phyloP scores from a whole-genome alignment of 1,140 invertebrate species.

The Pantala flavescens region DNA sequence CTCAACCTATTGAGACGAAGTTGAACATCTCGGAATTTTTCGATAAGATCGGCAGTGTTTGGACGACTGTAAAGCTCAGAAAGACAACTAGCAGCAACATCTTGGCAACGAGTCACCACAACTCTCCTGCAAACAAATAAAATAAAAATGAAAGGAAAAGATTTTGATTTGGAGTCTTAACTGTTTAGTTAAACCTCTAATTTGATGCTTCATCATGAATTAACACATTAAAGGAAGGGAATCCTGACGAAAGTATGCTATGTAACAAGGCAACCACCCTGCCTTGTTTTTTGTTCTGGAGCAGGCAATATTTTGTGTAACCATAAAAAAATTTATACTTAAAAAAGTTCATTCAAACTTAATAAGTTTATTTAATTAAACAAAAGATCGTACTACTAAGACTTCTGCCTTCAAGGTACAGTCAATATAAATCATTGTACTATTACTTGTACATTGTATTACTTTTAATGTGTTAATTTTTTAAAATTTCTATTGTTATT shows the following conservation, averaged over 20 bases:
- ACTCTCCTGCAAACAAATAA: constrained; percentile 38
- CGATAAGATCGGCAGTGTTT: constrained; percentile 43
- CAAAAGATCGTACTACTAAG: too few species aligned
- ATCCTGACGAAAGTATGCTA: not conserved
- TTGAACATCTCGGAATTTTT: constrained; percentile 41
- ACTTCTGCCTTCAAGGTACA: too few species aligned
- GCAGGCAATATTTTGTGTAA: too few species aligned
- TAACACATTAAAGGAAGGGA: not conserved
- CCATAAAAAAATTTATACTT: too few species aligned
- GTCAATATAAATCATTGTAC: too few species aligned
- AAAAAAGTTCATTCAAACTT: too few species aligned
- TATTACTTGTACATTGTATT: too few species aligned
- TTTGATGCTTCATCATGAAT: not conserved
- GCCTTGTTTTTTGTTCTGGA: too few species aligned
- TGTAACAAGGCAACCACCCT: too few species aligned
- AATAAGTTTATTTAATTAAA: too few species aligned
- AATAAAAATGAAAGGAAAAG: constrained; percentile 1
- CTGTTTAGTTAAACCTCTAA: constrained; percentile 5
- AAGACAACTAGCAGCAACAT: constrained; percentile 53
- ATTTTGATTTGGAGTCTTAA: constrained; percentile 20
- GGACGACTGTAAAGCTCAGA: constrained; percentile 56
- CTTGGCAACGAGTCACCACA: constrained; percentile 51
- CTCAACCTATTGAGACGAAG: constrained; percentile 32
- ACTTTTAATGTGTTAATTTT: too few species aligned
- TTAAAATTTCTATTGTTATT: too few species aligned